A percentile compares a stretch with the other conserved stretches of the same genome.
phyloP scores from a whole-genome alignment of 1,140 invertebrate genomes.

The Protaetia brevitarsis region DNA sequence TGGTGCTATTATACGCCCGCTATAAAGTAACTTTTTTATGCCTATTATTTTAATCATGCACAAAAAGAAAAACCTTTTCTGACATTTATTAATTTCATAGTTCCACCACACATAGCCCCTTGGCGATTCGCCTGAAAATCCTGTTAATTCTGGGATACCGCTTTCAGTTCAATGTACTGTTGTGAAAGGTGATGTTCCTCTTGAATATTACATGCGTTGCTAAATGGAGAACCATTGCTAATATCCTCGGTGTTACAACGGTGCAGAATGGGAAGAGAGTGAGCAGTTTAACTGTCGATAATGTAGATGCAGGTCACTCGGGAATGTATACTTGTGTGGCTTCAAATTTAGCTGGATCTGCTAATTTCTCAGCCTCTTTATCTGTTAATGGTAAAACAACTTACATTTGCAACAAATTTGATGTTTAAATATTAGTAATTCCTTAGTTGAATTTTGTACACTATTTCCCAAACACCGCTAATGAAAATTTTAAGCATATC shows the following conservation, averaged over 20 bases:
- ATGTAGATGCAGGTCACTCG: constrained; percentile 68
- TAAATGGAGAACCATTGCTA: constrained; percentile 36
- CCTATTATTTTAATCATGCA: too few relatives aligned
- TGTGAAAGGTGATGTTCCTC: constrained; percentile 57
- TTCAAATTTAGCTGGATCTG: constrained; percentile 68
- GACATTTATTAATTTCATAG: constrained; percentile 45
- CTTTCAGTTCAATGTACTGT: constrained; percentile 54
- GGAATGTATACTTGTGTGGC: constrained; percentile 80
- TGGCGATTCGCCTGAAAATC: constrained; percentile 51
- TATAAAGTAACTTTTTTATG: too few relatives aligned
- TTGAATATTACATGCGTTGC: constrained; percentile 53
- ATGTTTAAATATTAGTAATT: neutral
- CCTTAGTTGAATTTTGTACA: too few relatives aligned
- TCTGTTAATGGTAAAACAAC: constrained; percentile 56
- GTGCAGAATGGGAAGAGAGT: constrained; percentile 71
- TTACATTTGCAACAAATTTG: neutral
- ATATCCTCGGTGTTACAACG: constrained; percentile 52
- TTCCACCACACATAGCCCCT: constrained; percentile 54
- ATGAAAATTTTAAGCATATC: too few relatives aligned
- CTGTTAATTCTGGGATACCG: constrained; percentile 57
- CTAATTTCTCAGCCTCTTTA: constrained; percentile 51
- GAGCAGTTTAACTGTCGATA: constrained; percentile 74
- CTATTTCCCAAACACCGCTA: neutral
- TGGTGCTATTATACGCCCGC: too few relatives aligned
- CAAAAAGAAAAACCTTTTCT: too few relatives aligned